Percentiles rank a stretch among this genome's conserved stretches.
These are phyloP conservation scores for Scolopax bukidnonensis DNA, from an alignment of 2,797 vertebrate genomes.

Conservation along the genomic window DNA sequence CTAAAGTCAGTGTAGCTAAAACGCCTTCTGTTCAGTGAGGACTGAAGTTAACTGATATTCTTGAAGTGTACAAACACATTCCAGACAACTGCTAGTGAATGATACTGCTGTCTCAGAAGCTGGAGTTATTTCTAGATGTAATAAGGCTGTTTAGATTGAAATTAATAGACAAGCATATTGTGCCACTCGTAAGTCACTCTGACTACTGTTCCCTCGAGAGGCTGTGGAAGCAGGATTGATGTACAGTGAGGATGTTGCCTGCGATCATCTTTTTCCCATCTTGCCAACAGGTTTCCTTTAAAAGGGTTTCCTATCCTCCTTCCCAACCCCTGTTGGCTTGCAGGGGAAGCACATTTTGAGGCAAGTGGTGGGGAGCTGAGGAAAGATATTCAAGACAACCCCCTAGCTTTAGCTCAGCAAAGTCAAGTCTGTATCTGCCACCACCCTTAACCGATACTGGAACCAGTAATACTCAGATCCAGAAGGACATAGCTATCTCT, in stretches of 20 bases:
- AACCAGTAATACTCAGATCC: background rate
- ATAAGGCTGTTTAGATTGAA: background rate
- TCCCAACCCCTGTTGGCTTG: background rate
- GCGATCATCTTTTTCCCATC: accelerated
- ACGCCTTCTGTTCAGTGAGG: background rate
- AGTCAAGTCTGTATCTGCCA: accelerated
- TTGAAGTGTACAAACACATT: background rate
- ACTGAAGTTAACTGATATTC: background rate
- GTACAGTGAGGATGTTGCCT: background rate
- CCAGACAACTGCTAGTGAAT: background rate
- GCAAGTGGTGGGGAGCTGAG: background rate
- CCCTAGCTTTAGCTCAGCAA: background rate
- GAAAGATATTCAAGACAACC: background rate
- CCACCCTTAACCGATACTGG: accelerated
- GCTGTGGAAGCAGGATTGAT: background rate
- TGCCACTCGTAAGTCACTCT: background rate
- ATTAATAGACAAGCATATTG: background rate
- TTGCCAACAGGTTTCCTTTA: background rate
- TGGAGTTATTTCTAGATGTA: background rate
- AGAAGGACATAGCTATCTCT: too few relatives aligned
- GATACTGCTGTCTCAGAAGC: background rate
- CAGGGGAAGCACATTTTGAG: accelerated
- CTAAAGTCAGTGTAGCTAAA: background rate
- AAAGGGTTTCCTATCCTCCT: background rate
- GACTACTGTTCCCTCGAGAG: background rate